phyloP scores from a whole-genome alignment of 2,797 vertebrate species.

The Australoheros facetus region DNA sequence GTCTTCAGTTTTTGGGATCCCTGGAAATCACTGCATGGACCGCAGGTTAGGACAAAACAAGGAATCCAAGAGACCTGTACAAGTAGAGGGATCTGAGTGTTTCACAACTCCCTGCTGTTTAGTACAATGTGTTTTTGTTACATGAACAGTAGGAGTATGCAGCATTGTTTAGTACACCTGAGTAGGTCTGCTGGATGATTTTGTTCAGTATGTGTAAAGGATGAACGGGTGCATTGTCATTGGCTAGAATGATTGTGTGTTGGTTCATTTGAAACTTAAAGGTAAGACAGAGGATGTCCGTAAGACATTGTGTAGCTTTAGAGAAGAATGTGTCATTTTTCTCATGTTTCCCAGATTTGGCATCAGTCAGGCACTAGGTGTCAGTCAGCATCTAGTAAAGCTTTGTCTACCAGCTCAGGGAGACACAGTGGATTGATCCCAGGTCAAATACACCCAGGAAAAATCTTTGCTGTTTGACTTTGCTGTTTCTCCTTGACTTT shows the following conservation, averaged over 20 bases:
- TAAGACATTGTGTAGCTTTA: neutral
- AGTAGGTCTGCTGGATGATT: neutral
- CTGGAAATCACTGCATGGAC: constrained; percentile 9
- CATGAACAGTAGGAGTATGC: neutral
- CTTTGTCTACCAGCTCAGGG: constrained; percentile 5
- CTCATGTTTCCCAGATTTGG: constrained; percentile 9
- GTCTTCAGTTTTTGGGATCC: constrained; percentile 28
- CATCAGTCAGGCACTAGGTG: constrained; percentile 67
- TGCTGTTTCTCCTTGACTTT: constrained; percentile 15
- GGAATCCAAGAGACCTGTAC: neutral
- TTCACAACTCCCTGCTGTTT: constrained; percentile 2
- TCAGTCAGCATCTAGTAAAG: constrained; percentile 50
- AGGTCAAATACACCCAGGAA: constrained; percentile 29
- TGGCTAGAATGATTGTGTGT: neutral
- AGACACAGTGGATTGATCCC: constrained; percentile 17
- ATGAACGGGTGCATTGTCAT: neutral
- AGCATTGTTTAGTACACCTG: neutral
- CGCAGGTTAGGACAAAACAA: neutral
- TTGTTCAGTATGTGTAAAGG: neutral
- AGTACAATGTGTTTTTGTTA: constrained; percentile 7
- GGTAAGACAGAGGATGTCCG: neutral
- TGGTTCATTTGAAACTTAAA: neutral
- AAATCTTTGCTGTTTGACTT: constrained; percentile 25
- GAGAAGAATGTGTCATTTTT: neutral
- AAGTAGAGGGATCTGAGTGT: constrained; percentile 19